Base-by-base conservation (phyloP, 2,888 invertebrate species). In the Malachius bipustulatus region DNA sequence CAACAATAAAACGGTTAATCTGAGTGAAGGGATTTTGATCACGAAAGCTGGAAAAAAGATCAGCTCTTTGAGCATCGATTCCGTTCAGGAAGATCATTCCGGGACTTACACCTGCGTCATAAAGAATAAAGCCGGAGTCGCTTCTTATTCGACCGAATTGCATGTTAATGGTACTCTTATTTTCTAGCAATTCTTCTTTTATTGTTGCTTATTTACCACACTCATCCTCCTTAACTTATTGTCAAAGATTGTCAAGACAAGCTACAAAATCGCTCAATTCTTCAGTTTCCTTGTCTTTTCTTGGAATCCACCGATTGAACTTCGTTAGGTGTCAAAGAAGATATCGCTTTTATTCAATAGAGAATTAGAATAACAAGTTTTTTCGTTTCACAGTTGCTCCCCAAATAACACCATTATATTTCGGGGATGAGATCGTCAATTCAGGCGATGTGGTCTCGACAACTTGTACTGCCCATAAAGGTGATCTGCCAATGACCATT, bases 51-150 rank as follows among this genome's bases (percentile, higher is more conserved):
- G 63, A 35, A 63, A 64, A 43, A 63, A 64, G 47, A 65, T 69
- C 43, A 72, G 71, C 54, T 68, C 73, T 39, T 56, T 76, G 42
- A 72, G 69, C 47, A 75, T 77, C 44, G 71, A 74, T 48, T 68
- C 71, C n/a, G 73, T 75, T 35, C 65, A 67, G 30, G 68, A 68
- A 28, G 62, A 71, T 47, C 77, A 82, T 57, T 71, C 75, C 35
- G 83, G 83, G 42, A 77, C 76, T 58, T 84, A 83, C 62, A 81
- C 77, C 36, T 82, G 82, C 62, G 69, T 69, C 47, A 81, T 77
- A 33, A 16, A 72, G 60, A 84, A 84, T 62, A 67, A 67, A 47
- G 83, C 80, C 39, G 84, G 82, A 50, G 64, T 64, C 43, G 70
- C 75, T 47, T 73, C 72, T 47, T 75, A 77, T 57, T 73, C 78